phyloP scores from a whole-genome alignment of 2,113 vertebrate species.

The Brachyhypopomus occidentalis region DNA sequence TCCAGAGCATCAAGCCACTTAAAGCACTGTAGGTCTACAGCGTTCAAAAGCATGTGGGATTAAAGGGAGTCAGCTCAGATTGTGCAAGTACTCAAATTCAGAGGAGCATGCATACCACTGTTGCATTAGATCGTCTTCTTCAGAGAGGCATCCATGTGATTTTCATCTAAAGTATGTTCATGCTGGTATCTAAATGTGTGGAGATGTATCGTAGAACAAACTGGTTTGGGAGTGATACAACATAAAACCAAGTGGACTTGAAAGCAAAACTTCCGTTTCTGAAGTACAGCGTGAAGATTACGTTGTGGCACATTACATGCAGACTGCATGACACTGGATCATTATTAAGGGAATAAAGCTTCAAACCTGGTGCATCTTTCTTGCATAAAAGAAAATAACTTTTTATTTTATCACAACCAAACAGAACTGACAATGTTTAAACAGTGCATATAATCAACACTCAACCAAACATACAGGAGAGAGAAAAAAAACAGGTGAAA shows the following conservation, averaged over 20 bases:
- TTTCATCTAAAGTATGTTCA: neutral
- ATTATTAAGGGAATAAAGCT: constrained; percentile 23
- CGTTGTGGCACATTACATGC: constrained; percentile 6
- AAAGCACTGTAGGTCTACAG: constrained; percentile 37
- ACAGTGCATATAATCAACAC: neutral
- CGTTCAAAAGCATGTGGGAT: constrained; percentile 36
- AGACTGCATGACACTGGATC: neutral
- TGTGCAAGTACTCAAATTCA: constrained; percentile 40
- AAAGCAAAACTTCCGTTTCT: neutral
- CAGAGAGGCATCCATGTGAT: constrained; percentile 16
- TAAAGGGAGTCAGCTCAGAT: constrained; percentile 51
- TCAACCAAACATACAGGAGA: constrained; percentile 11
- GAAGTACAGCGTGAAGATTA: neutral
- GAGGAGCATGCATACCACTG: constrained; percentile 46
- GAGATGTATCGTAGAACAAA: neutral
- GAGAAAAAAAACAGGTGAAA: neutral
- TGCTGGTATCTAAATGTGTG: neutral
- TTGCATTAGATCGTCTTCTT: constrained; percentile 26
- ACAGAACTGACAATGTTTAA: neutral
- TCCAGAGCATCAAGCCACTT: constrained; percentile 50
- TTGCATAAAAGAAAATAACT: constrained; percentile 1
- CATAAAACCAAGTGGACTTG: neutral
- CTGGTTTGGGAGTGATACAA: neutral
- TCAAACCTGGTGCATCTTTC: constrained; percentile 1
- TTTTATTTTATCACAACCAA: neutral